phyloP scores from a whole-genome alignment of 2,797 vertebrate genomes.

The Alfaro cultratus region DNA sequence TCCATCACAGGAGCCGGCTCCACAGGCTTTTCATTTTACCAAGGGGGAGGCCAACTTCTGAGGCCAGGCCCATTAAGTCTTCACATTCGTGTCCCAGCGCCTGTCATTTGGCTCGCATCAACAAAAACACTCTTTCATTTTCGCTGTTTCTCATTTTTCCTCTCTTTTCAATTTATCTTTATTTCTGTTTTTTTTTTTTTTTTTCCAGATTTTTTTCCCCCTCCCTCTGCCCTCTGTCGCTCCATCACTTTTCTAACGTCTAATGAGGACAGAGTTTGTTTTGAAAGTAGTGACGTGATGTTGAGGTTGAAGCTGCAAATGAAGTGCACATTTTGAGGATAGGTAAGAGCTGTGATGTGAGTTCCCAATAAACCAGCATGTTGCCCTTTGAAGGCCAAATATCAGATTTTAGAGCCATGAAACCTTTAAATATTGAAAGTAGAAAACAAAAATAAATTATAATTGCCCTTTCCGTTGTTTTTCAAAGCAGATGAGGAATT shows the following conservation, averaged over 20 bases:
- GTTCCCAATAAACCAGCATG: conserved; percentile 25
- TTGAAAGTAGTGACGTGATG: conserved; percentile 70
- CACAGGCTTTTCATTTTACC: conserved; percentile 77
- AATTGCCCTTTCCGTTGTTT: neutral
- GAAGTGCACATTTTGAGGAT: conserved; percentile 64
- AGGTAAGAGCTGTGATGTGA: conserved; percentile 31
- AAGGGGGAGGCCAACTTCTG: conserved; percentile 71
- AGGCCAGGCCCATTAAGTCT: conserved; percentile 78
- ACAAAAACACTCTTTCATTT: conserved; percentile 65
- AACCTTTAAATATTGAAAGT: neutral
- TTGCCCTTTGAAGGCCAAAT: conserved; percentile 1
- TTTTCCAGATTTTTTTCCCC: conserved; percentile 17
- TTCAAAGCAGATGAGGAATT: neutral
- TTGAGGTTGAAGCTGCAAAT: conserved; percentile 66
- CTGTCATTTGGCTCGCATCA: conserved; percentile 77
- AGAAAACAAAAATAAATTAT: neutral
- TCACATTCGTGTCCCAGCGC: conserved; percentile 77
- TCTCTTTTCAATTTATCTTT: conserved; percentile 69
- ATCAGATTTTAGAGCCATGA: neutral
- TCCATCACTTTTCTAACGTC: conserved; percentile 66
- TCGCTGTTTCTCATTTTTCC: conserved; percentile 49
- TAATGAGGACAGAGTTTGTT: conserved; percentile 73
- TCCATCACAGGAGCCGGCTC: conserved; percentile 77
- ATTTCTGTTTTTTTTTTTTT: conserved; percentile 54
- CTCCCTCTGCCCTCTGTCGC: conserved; percentile 34